Conservation (phyloP, 2,888 invertebrate species). For the Eupithecia vulgata region DNA sequence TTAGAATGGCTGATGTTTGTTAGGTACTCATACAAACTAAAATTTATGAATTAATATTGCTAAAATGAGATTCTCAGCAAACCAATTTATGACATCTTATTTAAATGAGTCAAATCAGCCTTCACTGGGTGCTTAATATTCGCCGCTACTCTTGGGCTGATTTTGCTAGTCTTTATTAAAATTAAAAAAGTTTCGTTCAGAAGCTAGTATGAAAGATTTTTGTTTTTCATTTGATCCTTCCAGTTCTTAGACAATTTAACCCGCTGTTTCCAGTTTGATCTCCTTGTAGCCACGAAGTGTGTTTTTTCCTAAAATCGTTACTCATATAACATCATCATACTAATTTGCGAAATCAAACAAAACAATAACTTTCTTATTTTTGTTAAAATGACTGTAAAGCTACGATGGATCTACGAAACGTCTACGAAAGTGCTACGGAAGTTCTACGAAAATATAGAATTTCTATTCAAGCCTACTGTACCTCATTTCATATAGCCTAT, state of each 20-base stretch:
- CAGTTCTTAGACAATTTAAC: too few relatives aligned
- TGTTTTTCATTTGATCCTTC: not conserved
- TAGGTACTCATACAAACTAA: not conserved
- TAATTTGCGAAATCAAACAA: not conserved
- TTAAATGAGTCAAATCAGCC: not conserved
- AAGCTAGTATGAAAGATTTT: not conserved
- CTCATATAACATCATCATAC: too few relatives aligned
- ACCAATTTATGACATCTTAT: not conserved
- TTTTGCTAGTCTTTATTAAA: too few relatives aligned
- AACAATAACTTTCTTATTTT: not conserved
- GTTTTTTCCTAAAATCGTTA: too few relatives aligned
- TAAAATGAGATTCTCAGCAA: too few relatives aligned
- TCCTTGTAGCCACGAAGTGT: too few relatives aligned
- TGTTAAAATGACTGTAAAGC: not conserved
- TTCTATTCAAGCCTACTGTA: not conserved
- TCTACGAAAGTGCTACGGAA: not conserved
- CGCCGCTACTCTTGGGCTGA: not conserved
- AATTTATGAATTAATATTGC: not conserved
- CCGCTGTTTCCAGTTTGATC: too few relatives aligned
- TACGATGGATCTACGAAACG: not conserved
- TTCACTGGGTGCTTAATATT: too few relatives aligned
- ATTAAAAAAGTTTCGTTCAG: too few relatives aligned
- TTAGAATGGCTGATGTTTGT: not conserved
- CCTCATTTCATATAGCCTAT: too few relatives aligned
- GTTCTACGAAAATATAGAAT: not conserved